These are phyloP conservation scores for Ormyrus rosae DNA, from an alignment of 2,888 invertebrate species.

Conservation along the genomic window DNA sequence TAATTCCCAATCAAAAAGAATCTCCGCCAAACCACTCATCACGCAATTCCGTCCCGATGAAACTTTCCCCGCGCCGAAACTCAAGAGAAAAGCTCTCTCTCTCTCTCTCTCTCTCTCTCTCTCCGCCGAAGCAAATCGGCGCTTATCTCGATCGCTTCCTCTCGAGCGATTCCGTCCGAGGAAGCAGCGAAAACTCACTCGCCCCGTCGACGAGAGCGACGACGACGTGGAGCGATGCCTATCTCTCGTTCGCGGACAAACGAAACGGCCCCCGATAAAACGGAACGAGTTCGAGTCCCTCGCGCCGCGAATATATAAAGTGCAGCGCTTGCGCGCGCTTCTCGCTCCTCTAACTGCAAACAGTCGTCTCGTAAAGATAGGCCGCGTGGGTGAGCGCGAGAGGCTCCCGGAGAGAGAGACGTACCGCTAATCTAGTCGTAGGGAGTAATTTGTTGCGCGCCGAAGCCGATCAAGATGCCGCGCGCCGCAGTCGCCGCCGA, in stretches of 20 bases:
- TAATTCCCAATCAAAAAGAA: no score
- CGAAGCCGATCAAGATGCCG: neutral
- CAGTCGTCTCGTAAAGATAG: conserved; percentile 59
- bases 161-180: neutral
- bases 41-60: no score
- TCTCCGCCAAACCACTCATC: no score
- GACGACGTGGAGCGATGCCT: no score
- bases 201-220: no score
- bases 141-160: no score
- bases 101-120: no score
- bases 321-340: conserved; percentile 46
- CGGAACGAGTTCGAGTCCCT: conserved; percentile 59
- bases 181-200: neutral
- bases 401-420: conserved; percentile 5
- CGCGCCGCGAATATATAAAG: neutral
- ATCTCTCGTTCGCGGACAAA: neutral
- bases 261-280: conserved; percentile 35
- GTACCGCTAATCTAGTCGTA: conserved; percentile 12
- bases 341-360: conserved; percentile 52
- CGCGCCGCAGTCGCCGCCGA: no score
- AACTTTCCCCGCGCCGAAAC: no score
- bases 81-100: no score
- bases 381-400: conserved; percentile 25
- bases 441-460: conserved; percentile 25
- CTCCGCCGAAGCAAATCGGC: no score